Conservation (phyloP, 2,888 invertebrate genomes). For the Chaitophorus viminalis region DNA sequence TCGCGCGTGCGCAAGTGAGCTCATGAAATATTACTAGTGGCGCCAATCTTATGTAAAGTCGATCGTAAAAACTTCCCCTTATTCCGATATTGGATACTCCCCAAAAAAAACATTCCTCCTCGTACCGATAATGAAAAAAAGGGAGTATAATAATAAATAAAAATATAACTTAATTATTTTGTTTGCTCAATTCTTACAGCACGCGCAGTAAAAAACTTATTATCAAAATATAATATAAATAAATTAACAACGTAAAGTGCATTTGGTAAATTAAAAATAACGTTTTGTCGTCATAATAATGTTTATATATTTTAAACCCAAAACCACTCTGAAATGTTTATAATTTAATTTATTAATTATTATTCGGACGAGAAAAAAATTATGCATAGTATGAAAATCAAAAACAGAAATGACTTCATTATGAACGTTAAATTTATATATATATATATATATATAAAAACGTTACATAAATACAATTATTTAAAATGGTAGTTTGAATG, state of each 20-base stretch:
- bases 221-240: not conserved
- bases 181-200: not conserved
- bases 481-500: constrained; percentile 8
- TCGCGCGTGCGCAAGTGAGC: not conserved
- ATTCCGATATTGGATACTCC: constrained; percentile 9
- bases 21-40: constrained; percentile 37
- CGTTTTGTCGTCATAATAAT: not conserved
- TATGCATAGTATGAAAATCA: not conserved
- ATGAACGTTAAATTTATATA: not conserved
- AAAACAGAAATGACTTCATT: constrained; percentile 20
- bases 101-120: constrained; percentile 13
- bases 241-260: constrained; percentile 16
- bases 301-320: not conserved
- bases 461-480: not conserved
- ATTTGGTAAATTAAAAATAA: constrained; percentile 36
- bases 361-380: not conserved
- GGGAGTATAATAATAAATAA: constrained; percentile 26
- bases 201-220: not conserved
- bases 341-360: constrained; percentile 38
- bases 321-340: not conserved
- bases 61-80: constrained; percentile 36
- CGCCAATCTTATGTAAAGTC: constrained; percentile 35
- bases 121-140: constrained; percentile 18
- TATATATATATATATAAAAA: constrained; percentile 6
- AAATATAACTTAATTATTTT: constrained; percentile 44